Evolutionary conservation across 2,888 invertebrate species (phyloP), one percentile per base, ranked within the genome.

Genomic region (Eupithecia pulchellata): DNA sequence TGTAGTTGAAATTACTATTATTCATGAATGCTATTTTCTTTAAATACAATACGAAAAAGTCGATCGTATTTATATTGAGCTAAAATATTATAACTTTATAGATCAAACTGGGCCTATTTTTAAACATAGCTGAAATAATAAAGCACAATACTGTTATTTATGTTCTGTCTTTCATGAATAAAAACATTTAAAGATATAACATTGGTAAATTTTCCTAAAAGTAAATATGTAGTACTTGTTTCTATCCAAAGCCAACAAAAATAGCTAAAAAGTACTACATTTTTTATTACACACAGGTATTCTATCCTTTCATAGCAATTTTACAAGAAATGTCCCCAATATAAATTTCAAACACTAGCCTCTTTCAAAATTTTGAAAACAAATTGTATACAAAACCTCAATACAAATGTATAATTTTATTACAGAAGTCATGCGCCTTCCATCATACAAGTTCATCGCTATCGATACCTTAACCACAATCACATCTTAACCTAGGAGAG

Each of bases 311-410:
- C 17, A 20, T 6, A 64, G 30, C 14, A 69, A 71, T 72, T 66
- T 76, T 69, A 73, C 68, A 77, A 64, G 75, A 75, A 67, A 67
- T 76, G 73, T 76, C 64, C 71, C 75, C 75, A 77, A 78, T 74
- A 66, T 72, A 71, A 73, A 76, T 76, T 32, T 68, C n/a, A 75
- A 74, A 64, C 55, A n/a, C 61, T 81, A 84, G 84, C 84, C 84
- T 83, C 84, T 78, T 78, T 77, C 13, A 78, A n/a, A n/a, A 74
- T 78, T 72, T 73, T 25, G 61, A 64, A 74, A 68, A 76, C 77
- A 81, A 76, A 81, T 76, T 81, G 77, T 78, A 79, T 81, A 83
- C 80, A 83, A 83, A 81, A 79, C 79, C 76, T 78, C 68, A 77
- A 80, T 81, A 83, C 77, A 73, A 62, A 64, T 78, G 78, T 83